Evolutionary conservation across 2,797 vertebrate species (phyloP), one percentile per base, ranked within the genome.

Genomic region (Lepus townsendii): DNA sequence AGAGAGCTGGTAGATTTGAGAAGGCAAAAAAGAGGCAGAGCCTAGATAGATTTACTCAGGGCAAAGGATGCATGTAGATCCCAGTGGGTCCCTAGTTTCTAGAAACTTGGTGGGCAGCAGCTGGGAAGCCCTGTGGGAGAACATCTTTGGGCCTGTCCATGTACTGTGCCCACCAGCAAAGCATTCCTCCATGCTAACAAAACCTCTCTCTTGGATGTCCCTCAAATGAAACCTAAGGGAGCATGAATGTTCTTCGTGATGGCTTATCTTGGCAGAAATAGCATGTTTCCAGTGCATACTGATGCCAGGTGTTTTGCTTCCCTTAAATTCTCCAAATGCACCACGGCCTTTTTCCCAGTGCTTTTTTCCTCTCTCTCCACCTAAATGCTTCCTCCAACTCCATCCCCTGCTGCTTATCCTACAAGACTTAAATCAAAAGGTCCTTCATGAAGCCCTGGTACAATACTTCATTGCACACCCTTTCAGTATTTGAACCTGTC

Each of bases 71-170:
- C 3, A 3, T 24, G 26, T 20, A 5, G 19, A 16, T 71, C 10
- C 73, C 38, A 47, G 9, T 26, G 5, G 13, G 3, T 30, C 19
- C 30, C 9, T 60, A 47, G 1, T 78, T 26, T 30, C 22, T n/a
- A 65, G 16, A 11, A 1, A 0, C 19, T 69, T 68, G 9, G 6
- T 2, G 57, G 24, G 27, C 7, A n/a, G 5, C 57, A 68, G 3
- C 0, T 35, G 16, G 6, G 1, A 84, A 5, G 3, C 11, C 5
- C 2, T 3, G 2, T 0, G 5, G 5, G 22, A 12, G 2, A 52
- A 12, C 3, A 4, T 7, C 12, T n/a, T 12, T 10, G 3, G 20
- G 10, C 0, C 24, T 13, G 8, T 1, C 42, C 27, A 13, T 20
- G 1, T 1, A 24, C 0, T 57, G 63, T 7, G 2, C 1, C 5